Evolutionary conservation across 2,888 invertebrate genomes (phyloP), one percentile per base, ranked within the genome.

Genomic region (Lutraria lutraria): DNA sequence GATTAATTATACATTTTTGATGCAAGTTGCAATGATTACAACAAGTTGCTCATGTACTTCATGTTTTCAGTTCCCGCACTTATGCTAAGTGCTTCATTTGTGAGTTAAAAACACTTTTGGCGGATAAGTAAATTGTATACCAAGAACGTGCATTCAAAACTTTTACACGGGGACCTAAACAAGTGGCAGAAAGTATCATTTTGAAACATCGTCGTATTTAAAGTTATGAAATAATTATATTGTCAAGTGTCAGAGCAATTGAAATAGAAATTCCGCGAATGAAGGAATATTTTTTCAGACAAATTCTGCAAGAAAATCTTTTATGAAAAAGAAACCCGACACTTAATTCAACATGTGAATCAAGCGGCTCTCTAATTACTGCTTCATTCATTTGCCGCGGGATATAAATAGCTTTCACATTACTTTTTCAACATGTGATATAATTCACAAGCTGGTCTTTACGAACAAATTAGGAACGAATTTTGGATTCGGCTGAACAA

Each of bases 391-490:
- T 54, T 84, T 76, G 25, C 72, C 76, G 76, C 84, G 21, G 84
- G 84, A 53, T 76, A 76, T 72, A 76, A 76, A 84, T 84, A 76
- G 53, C 76, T 84, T 84, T 84, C 84, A 68, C 84, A 76, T 84
- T 76, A 76, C n/a, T 84, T 31, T 21, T 31, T 52, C 76, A n/a
- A 10, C 53, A 54, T 84, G 52, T 84, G 76, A 84, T 84, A 84
- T n/a, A 53, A 63, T 76, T 84, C 80, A 56, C 29, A 85, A 80
- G 31, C 56, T 31, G 81, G n/a, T 53, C 79, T 85, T 68, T 53
- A 43, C 84, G 76, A 76, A 84, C 53, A 72, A 84, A 84, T 76
- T 85, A 85, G 85, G 80, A 80, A 80, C 60, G 56, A 85, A 85
- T 80, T 85, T 56, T 31, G 80, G n/a, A 34, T 34, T 13, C 34